Evolutionary conservation across 2,888 invertebrate genomes (phyloP), one percentile per base, ranked within the genome.

Genomic region (Diarsia dahlii): DNA sequence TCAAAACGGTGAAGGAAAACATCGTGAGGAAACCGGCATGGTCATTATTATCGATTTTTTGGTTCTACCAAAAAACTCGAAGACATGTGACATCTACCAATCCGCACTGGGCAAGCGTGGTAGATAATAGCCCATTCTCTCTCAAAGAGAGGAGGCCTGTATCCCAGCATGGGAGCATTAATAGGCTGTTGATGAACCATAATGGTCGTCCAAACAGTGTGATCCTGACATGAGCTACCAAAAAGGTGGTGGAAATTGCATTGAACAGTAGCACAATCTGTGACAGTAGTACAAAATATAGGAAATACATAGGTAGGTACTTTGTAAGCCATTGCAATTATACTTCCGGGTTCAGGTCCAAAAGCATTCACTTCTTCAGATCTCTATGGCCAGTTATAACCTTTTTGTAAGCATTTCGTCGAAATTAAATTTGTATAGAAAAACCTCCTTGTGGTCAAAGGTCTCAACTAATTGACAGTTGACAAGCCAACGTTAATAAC

Each of bases 321-420:
- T 60, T 60, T 34, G 18, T 9, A 18, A 18, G 28, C 34, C 18
- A 60, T 58, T 58, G 8, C 8, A 3, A 18, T 62, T 3, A 48
- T 18, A 20, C 54, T 50, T 80, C 63, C 63, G 63, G 74, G 28
- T 45, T 63, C 23, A 63, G 28, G 34, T 56, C 73, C 45, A 80
- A 39, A 62, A 39, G 39, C 20, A 50, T 56, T 76, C 62, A 60
- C 72, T 80, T 52, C 46, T 76, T 23, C 13, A 69, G 5, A 80
- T 39, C 4, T 58, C 5, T 50, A 67, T 18, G 5, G 28, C 28
- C 28, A 28, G 28, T 23, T 64, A 9, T 9, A 9, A 48, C 48
- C 48, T 65, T 81, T 65, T 78, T 81, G 34, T 63, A 50, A 76
- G 8, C 28, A 62, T 62, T 66, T 75, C 15, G 34, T 46, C 28